Evolutionary conservation across 2,113 vertebrate species (phyloP).

Genomic region (Onychostoma macrolepis): DNA sequence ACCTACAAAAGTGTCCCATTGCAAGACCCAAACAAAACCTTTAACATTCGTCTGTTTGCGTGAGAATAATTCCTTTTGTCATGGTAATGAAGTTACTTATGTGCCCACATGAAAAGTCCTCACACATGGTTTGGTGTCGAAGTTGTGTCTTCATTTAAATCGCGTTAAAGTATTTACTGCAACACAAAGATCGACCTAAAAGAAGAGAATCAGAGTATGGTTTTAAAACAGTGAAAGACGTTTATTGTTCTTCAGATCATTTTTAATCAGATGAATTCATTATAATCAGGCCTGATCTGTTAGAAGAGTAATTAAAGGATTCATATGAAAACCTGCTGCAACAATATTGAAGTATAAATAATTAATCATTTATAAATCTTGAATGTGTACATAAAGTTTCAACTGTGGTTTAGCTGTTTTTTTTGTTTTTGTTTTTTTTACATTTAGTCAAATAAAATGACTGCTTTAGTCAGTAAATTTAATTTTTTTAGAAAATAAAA

Average conservation of each 20-base stretch:
- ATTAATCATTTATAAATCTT: not conserved
- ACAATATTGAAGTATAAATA: not conserved
- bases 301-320: not conserved
- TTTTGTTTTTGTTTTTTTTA: not conserved
- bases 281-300: slow-evolving; percentile 19
- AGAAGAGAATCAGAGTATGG: slow-evolving; percentile 15
- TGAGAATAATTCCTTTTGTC: slow-evolving; percentile 78
- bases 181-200: slow-evolving; percentile 38
- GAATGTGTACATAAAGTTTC: not conserved
- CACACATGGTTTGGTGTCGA: slow-evolving; percentile 88
- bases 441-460: not conserved
- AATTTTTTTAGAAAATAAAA: not conserved
- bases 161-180: slow-evolving; percentile 77
- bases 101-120: slow-evolving; percentile 86
- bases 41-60: slow-evolving; percentile 29
- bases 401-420: not conserved
- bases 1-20: not conserved
- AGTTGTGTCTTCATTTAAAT: slow-evolving; percentile 84
- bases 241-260: slow-evolving; percentile 23
- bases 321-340: not conserved
- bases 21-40: slow-evolving; percentile 12
- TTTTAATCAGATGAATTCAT: slow-evolving; percentile 33
- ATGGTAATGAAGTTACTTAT: slow-evolving; percentile 89
- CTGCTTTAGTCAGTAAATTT: not conserved
- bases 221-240: slow-evolving; percentile 13